Base-by-base conservation (phyloP, 1,140 invertebrate species). In the Scaptomyza pallida region DNA sequence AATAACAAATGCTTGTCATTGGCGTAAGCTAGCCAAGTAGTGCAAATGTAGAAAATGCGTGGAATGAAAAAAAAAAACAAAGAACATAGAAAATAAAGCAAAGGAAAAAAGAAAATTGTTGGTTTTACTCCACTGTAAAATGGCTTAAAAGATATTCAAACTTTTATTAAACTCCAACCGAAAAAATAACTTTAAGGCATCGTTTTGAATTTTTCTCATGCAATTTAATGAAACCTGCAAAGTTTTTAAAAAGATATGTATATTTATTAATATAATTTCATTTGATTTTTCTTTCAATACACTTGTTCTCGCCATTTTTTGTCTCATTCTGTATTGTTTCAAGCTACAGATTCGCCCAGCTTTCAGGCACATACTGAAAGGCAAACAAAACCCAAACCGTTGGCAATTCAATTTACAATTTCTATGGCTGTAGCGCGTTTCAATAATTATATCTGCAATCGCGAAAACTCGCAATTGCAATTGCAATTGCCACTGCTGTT, bases 401-500 rank as follows among this genome's bases (percentile, higher is more conserved):
- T 63, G 41, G 35, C 16, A 77, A 69, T 80, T 82, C 69, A 86
- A 85, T 80, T 75, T 73, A 50, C 72, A 69, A 75, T 79, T 83
- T 72, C 65, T 72, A 75, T 82, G 63, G 47, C 26, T 33, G 41
- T 33, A 33, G 57, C 37, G 30, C 26, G 23, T 50, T 30, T 62
- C 10, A 63, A 75, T 75, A 72, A 79, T 79, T 75, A 78, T 63
- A 75, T 62, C 68, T 62, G 43, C 35, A 54, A 54, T 62, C 15
- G 48, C 47, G 15, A 35, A 48, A 21, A 19, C 55, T 21, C 15
- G 23, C 40, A 37, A 59, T 47, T 45, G 15, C 37, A 51, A 17
- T 47, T 64, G 40, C 45, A 19, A 35, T 33, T 37, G 21, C n/a
- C n/a, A 26, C 9, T 16, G 19, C 15, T 43, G 30, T 51, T 67